Evolutionary conservation across 1,140 invertebrate species (phyloP).

Genomic region (Onthophagus taurus): DNA sequence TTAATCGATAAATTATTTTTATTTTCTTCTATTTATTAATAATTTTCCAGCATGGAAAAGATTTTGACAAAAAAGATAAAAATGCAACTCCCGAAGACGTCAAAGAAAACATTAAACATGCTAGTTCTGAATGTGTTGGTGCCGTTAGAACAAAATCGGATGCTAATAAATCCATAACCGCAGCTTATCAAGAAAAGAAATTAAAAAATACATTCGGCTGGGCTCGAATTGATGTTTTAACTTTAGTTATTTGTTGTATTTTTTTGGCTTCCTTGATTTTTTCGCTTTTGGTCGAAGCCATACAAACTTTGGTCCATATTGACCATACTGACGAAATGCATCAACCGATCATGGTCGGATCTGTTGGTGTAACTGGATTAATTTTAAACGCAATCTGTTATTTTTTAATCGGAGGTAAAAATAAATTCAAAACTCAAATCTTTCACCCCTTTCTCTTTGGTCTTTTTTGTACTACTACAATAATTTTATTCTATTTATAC

Average conservation of each 20-base stretch:
- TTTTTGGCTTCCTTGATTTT: slow-evolving; percentile 77
- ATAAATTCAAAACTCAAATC: background rate
- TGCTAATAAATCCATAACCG: slow-evolving; percentile 14
- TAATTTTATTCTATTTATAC: background rate
- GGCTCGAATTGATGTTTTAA: slow-evolving; percentile 78
- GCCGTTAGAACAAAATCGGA: slow-evolving; percentile 8
- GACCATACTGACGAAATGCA: slow-evolving; percentile 67
- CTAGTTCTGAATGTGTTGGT: slow-evolving; percentile 11
- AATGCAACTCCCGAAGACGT: background rate
- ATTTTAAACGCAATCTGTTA: slow-evolving; percentile 62
- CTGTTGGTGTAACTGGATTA: slow-evolving; percentile 55
- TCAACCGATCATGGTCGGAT: slow-evolving; percentile 49
- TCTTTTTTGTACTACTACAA: background rate
- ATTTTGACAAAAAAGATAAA: slow-evolving; percentile 3
- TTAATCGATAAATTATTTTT: slow-evolving; percentile 8
- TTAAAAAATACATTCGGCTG: slow-evolving; percentile 86
- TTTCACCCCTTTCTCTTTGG: no score
- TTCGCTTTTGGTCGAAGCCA: slow-evolving; percentile 67
- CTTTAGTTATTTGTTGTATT: slow-evolving; percentile 70
- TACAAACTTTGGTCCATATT: slow-evolving; percentile 71
- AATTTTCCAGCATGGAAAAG: slow-evolving; percentile 20
- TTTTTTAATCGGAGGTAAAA: slow-evolving; percentile 58
- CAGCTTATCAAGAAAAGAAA: slow-evolving; percentile 43
- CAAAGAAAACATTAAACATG: slow-evolving; percentile 5
- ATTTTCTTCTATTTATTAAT: background rate